Base-by-base conservation (phyloP, 2,888 invertebrate genomes). In the Thera britannica region DNA sequence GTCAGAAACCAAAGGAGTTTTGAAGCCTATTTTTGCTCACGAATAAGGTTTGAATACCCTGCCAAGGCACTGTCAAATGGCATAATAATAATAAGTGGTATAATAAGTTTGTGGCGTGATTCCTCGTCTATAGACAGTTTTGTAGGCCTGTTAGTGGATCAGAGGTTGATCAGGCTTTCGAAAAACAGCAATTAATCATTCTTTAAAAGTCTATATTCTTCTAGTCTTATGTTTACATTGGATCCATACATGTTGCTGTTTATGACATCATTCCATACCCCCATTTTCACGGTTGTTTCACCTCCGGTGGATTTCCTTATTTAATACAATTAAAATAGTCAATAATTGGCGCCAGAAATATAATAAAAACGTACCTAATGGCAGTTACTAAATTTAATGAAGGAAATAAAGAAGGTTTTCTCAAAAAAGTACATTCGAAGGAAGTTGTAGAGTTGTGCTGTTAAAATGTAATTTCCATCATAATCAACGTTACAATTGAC, bases 361-460 rank as follows among this genome's bases (percentile, higher is more conserved):
- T 44, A 56, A 61, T 66, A 66, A 65, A 65, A 61, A 34, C 44
- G 51, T 51, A 57, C 8, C 38, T 59, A 55, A 55, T 46, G 59
- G 38, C 36, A 38, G 44, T 54, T 41, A 65, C 55, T 44, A 48
- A 57, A 48, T 35, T 66, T 51, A 44, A 51, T 36, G 48, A 36
- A 52, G 57, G 51, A 51, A 57, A 57, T 61, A 66, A 66, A 65
- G 12, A 65, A 60, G 46, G 60, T 46, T 54, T 65, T 56, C 51
- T 11, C 57, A 61, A 61, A 66, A 46, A 48, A 35, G 7, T 62
- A 55, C 62, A 55, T 12, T 48, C 46, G 9, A 46, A 62, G 55
- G 55, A 55, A 46, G 55, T 62, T 48, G 46, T 55, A 48, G 9
- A 55, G 55, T 34, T 35, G 52, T 12, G 38, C 58, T 36, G 48